Conservation (phyloP, 2,888 invertebrate species). For the Schizaphis graminum region DNA sequence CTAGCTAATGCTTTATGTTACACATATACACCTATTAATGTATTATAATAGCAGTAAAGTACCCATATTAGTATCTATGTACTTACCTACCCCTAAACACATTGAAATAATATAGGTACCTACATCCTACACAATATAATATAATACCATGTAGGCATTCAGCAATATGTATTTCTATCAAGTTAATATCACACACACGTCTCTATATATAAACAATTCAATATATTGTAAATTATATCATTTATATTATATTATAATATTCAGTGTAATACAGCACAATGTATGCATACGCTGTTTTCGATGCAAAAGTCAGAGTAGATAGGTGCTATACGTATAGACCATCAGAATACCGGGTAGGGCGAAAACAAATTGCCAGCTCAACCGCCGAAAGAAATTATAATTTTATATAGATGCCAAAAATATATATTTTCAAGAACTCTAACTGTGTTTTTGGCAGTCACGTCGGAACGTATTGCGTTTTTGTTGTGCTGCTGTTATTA, state of each 20-base stretch:
- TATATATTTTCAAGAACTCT: conserved; percentile 31
- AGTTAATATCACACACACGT: background rate
- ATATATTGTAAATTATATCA: background rate
- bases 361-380: conserved; percentile 13
- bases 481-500: background rate
- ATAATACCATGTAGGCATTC: background rate
- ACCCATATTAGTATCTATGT: background rate
- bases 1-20: background rate
- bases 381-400: conserved; percentile 17
- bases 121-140: background rate
- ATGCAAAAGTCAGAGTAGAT: background rate
- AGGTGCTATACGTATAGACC: background rate
- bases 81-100: background rate
- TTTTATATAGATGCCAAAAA: conserved; percentile 49
- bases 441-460: conserved; percentile 32
- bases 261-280: background rate
- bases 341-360: background rate
- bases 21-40: background rate
- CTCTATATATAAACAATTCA: background rate
- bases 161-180: background rate
- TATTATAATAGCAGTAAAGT: background rate
- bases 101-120: background rate
- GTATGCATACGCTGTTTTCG: background rate
- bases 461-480: conserved; percentile 41
- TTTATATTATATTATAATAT: background rate